phyloP scores from a whole-genome alignment of 2,113 vertebrate species.

The Rhinoptilus africanus region DNA sequence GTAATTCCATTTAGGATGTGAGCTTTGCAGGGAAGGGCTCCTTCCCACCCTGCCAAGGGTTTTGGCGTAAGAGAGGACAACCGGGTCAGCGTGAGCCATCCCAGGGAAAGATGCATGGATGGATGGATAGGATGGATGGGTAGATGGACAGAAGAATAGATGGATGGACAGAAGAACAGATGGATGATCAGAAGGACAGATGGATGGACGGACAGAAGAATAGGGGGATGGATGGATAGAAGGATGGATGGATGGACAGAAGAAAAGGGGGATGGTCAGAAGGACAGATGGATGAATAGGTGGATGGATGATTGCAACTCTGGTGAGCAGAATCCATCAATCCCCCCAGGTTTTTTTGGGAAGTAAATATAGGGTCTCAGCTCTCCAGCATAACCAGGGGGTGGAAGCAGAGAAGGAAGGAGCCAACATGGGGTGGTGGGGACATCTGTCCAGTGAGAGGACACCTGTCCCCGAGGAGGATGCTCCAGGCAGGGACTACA shows the following conservation, averaged over 20 bases:
- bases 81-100: rapidly evolving
- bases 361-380: neutral
- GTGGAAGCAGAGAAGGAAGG: neutral
- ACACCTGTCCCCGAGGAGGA: rapidly evolving
- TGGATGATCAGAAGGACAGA: neutral
- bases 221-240: rapidly evolving
- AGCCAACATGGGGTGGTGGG: neutral
- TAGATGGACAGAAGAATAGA: neutral
- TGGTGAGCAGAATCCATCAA: neutral
- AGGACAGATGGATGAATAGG: neutral
- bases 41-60: too few species aligned
- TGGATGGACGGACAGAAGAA: neutral
- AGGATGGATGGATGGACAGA: rapidly evolving
- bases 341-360: neutral
- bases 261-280: neutral
- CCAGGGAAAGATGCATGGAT: neutral
- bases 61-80: rapidly evolving
- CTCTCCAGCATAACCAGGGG: neutral
- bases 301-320: neutral
- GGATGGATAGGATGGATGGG: rapidly evolving
- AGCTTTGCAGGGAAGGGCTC: neutral
- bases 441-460: neutral
- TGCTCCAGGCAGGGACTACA: neutral
- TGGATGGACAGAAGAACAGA: neutral
- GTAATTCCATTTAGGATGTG: neutral